Conservation (phyloP, 2,888 invertebrate genomes). For the Himalopsyche anomala region DNA sequence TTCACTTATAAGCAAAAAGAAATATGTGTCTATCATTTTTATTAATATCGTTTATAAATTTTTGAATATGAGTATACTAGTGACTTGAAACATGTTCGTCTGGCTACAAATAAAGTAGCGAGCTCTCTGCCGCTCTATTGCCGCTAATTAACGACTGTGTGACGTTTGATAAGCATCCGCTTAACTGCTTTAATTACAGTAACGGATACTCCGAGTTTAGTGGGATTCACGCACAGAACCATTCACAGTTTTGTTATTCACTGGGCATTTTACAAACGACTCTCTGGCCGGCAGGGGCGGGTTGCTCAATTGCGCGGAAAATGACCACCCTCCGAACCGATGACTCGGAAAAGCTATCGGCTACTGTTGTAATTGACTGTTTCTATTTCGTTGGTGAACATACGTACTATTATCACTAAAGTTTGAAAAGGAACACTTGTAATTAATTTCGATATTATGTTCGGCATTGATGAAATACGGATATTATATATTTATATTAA, state of each 20-base stretch:
- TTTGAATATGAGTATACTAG: not conserved
- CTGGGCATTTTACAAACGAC: not conserved
- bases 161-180: conserved; percentile 65
- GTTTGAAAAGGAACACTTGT: too few relatives aligned
- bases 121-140: conserved; percentile 50
- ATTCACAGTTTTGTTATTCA: conserved; percentile 25
- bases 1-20: too few relatives aligned
- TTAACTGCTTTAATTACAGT: conserved; percentile 65
- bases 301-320: conserved; percentile 27
- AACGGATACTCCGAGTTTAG: conserved; percentile 64
- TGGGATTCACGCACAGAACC: conserved; percentile 19
- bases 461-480: too few relatives aligned
- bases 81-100: not conserved
- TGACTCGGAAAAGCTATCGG: conserved; percentile 28
- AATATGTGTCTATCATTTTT: too few relatives aligned
- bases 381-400: not conserved
- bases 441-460: too few relatives aligned
- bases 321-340: not conserved
- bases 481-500: too few relatives aligned
- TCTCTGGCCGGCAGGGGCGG: not conserved
- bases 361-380: not conserved
- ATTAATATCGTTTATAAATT: not conserved
- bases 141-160: conserved; percentile 65
- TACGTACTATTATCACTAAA: not conserved
- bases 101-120: not conserved